Evolutionary conservation across 2,113 vertebrate species (phyloP), one percentile per base, ranked within the genome.

Genomic region (Ptilorrhoa leucosticta): DNA sequence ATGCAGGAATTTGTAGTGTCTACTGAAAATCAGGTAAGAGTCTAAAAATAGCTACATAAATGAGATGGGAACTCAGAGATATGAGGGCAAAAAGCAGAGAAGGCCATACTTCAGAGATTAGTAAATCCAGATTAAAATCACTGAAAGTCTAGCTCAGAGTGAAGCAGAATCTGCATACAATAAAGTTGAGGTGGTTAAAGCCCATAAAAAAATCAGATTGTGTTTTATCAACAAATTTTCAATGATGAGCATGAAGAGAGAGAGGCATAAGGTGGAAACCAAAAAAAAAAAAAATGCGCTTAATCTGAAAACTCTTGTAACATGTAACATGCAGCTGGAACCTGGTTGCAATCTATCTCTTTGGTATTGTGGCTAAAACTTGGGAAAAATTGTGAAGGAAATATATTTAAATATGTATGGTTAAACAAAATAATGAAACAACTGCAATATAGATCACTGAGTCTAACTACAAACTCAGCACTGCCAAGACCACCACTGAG

Each of bases 241-340:
- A 57, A 14, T 7, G 17, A 63, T 68, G 10, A 57, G 22, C 21
- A 20, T 63, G 57, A 69, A 53, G 12, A 84, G 21, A 51, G 12
- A 73, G 27, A 68, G n/a, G 14, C 40, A 42, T 31, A 37, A 81
- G 7, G 3, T 56, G 11, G 44, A 73, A 82, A 37, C 3, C 2
- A 77, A 48, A 39, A 7, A 33, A 51, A 44, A 78, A 35, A 23
- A 19, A n/a, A 33, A 53, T 53, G 19, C 11, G 37, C 11, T 79
- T 51, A 39, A 75, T n/a, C n/a, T n/a, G n/a, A 7, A 30, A 80
- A 51, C 4, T 7, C 1, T 58, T 69, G 11, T 42, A 80, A 53
- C 17, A 6, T 0, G 1, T 28, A 73, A 56, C 0, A 0, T 33
- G 31, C 11, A 54, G 39, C 20, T n/a, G 19, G 24, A 51, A 22